Evolutionary conservation across 2,797 vertebrate genomes (phyloP).

Genomic region (Myiothlypis coronata): DNA sequence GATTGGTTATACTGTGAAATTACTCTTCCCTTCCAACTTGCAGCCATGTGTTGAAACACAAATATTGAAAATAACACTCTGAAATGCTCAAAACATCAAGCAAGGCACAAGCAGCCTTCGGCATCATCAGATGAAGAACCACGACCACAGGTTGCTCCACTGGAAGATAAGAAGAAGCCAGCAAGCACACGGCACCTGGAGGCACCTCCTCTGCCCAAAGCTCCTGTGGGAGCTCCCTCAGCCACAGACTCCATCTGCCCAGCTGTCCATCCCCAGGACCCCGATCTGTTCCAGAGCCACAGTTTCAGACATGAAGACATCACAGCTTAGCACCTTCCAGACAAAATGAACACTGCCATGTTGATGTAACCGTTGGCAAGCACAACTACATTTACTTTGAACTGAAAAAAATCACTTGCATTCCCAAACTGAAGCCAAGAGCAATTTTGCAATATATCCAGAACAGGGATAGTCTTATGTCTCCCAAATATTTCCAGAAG

Average conservation of each 20-base stretch:
- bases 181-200: not conserved
- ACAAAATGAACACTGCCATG: not conserved
- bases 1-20: not conserved
- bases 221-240: fast-evolving
- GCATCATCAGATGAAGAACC: not conserved
- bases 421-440: constrained; percentile 16
- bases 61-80: not conserved
- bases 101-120: not conserved
- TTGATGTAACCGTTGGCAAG: constrained; percentile 37
- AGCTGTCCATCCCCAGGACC: not conserved
- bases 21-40: not conserved
- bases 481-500: not conserved
- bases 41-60: constrained; percentile 11
- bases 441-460: not conserved
- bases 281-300: not conserved
- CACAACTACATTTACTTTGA: not conserved
- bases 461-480: not conserved
- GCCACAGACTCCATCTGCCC: not conserved
- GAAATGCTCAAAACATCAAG: constrained; percentile 21
- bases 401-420: not conserved
- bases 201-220: fast-evolving
- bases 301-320: not conserved
- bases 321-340: not conserved
- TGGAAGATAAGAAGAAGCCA: not conserved
- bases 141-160: not conserved